Evolutionary conservation across 2,888 invertebrate genomes (phyloP).

Genomic region (Aphodius sticticus): DNA sequence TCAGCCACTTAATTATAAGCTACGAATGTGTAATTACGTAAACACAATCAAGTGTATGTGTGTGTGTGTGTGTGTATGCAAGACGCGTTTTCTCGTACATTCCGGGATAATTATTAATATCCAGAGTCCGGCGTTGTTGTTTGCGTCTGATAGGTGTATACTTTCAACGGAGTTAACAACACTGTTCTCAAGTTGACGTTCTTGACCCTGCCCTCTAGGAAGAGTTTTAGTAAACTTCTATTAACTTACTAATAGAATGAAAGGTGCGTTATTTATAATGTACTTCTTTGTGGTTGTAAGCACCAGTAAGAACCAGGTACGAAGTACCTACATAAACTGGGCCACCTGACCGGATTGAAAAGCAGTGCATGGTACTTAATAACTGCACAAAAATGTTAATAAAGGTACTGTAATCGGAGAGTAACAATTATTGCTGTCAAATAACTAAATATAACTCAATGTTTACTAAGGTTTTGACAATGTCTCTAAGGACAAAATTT

Average conservation of each 20-base stretch:
- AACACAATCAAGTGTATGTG: conserved; percentile 17
- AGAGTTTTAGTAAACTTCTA: background rate
- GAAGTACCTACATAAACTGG: too few relatives aligned
- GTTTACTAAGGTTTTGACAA: too few relatives aligned
- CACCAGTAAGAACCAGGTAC: too few relatives aligned
- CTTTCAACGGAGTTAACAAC: background rate
- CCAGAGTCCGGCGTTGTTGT: background rate
- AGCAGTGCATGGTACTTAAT: too few relatives aligned
- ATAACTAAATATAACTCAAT: too few relatives aligned
- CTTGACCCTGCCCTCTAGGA: background rate
- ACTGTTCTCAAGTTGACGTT: background rate
- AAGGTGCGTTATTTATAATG: background rate
- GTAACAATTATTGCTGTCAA: too few relatives aligned
- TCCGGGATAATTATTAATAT: conserved; percentile 22
- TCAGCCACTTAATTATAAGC: conserved; percentile 21
- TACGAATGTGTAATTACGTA: conserved; percentile 23
- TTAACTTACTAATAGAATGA: background rate
- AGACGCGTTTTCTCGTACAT: conserved; percentile 6
- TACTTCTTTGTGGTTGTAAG: too few relatives aligned
- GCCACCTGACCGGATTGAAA: too few relatives aligned
- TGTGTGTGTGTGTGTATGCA: background rate
- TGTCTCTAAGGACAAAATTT: too few relatives aligned
- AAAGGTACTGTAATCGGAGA: too few relatives aligned
- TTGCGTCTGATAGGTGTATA: background rate
- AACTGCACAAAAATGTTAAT: too few relatives aligned